Evolutionary conservation across 23 tunicate species (phyloP), one percentile per base, ranked within the genome.

Genomic region (Diplosoma virens): DNA sequence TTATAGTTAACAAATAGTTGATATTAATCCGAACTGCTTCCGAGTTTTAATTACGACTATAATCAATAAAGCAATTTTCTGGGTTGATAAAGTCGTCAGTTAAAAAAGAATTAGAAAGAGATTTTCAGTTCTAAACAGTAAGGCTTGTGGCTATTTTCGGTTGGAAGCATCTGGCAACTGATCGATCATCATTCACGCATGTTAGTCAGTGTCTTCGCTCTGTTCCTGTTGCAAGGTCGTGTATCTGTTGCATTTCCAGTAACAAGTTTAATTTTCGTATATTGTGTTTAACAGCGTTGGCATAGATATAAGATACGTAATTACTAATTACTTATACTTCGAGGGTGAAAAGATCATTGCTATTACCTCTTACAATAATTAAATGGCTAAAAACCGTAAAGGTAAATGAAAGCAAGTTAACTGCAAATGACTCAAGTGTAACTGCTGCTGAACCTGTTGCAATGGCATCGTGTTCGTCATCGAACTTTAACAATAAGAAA

Each of bases 321-420:
- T 61, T 29, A 27, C 35, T 61, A 27, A 61, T 26, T n/a, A n/a
- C n/a, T n/a, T n/a, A n/a, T n/a, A n/a, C 6, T 61, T 29, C 35
- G 69, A 61, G 69, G 69, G 69, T 61, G 35, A 61, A 61, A 61
- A 61, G 69, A 61, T 61, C 69, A 61, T 61, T 61, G 34, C 69
- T 29, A 61, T 41, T 41, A 41, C 50, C 50, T 14, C 50, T 41
- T 41, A 41, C 50, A 41, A 41, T 41, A 14, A 14, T 7, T 41
- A 41, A 41, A 41, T 14, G 50, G 50, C 50, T 41, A 41, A 41
- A 41, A 41, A 41, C 50, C 50, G 69, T 61, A 27, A 55, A 61
- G 69, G 69, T 61, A 61, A 61, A 61, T 61, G 69, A 61, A 61
- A 61, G 69, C 69, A 61, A 61, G 69, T 61, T 61, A 29, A 61